Conservation (phyloP, 2,797 vertebrate species). For the Hirundo rustica region DNA sequence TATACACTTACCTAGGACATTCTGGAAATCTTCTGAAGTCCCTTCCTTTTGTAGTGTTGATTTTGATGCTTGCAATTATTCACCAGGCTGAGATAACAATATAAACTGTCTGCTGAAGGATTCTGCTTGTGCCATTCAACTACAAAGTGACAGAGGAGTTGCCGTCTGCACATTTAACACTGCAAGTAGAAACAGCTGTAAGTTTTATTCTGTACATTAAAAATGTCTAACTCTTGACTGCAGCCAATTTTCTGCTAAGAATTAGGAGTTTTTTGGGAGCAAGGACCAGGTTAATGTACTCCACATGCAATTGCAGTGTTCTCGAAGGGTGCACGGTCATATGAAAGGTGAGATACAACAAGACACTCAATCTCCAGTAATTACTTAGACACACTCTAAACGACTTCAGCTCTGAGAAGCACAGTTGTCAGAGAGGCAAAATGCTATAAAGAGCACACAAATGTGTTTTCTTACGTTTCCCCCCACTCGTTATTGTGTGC, state of each 20-base stretch:
- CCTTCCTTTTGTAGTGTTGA: slow-evolving; percentile 9
- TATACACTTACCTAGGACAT: slow-evolving; percentile 36
- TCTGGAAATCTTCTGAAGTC: slow-evolving; percentile 45
- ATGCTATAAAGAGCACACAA: background rate
- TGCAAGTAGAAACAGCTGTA: background rate
- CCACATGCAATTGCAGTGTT: background rate
- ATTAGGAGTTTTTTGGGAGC: background rate
- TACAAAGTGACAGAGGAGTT: slow-evolving; percentile 30
- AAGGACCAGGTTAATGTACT: background rate
- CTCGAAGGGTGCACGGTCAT: background rate
- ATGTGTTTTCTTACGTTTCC: background rate
- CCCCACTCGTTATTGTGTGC: background rate
- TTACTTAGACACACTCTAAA: background rate
- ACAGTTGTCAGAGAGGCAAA: background rate
- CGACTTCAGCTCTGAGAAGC: background rate
- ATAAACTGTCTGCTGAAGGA: slow-evolving; percentile 43
- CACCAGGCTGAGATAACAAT: slow-evolving; percentile 45
- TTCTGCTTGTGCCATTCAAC: slow-evolving; percentile 30
- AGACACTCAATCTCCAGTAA: background rate
- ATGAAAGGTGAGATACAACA: background rate
- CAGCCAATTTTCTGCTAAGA: background rate
- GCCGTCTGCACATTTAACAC: slow-evolving; percentile 29
- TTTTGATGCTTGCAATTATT: slow-evolving; percentile 36
- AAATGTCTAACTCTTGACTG: background rate
- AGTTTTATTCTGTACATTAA: background rate